Evolutionary conservation across 2,113 vertebrate species (phyloP).

Genomic region (Baryphthengus martii): DNA sequence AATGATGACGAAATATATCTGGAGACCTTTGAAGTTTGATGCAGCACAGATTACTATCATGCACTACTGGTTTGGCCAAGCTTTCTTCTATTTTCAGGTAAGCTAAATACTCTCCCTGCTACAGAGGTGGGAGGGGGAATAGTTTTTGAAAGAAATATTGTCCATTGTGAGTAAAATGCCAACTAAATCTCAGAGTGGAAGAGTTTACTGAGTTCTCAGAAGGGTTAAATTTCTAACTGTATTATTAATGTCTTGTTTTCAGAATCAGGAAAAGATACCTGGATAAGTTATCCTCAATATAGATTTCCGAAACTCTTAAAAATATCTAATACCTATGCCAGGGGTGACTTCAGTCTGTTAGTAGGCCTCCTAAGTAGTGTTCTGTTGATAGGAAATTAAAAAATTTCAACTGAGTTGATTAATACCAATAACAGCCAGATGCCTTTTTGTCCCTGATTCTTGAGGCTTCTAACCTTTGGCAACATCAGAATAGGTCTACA

Average conservation of each 20-base stretch:
- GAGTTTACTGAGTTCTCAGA: neutral
- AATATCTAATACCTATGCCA: neutral
- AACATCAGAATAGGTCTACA: neutral
- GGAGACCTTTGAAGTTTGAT: conserved; percentile 84
- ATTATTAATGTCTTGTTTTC: neutral
- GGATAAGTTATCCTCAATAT: neutral
- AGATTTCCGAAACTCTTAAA: neutral
- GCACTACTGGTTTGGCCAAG: conserved; percentile 98
- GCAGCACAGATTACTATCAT: conserved; percentile 88
- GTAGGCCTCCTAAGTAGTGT: neutral
- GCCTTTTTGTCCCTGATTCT: neutral
- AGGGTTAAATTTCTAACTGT: neutral
- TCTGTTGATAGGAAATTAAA: neutral
- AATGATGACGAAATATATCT: conserved; percentile 85
- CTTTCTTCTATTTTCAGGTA: conserved; percentile 98
- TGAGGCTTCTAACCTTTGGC: neutral
- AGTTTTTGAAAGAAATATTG: neutral
- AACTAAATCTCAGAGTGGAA: neutral
- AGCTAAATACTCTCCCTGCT: neutral
- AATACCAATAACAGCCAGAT: neutral
- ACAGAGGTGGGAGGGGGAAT: neutral
- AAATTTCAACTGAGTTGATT: neutral
- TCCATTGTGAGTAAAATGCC: neutral
- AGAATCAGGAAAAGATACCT: neutral
- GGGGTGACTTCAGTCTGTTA: neutral